Conservation (phyloP, 2,113 vertebrate species). For the Pseudopodoces humilis region DNA sequence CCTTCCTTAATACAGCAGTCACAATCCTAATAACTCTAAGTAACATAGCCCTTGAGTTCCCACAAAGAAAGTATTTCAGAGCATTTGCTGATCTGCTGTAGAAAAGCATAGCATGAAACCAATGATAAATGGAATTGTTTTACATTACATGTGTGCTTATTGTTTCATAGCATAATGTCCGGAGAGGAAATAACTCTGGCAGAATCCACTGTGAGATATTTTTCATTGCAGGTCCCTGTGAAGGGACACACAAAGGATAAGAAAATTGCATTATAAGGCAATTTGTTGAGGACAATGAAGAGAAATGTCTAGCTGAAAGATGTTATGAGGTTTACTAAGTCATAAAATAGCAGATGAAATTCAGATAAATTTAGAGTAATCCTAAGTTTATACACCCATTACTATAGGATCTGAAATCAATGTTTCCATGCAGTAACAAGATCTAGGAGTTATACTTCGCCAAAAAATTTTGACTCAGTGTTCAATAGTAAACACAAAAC, state of each 20-base stretch:
- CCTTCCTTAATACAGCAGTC: constrained; percentile 9
- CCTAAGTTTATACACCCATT: background rate
- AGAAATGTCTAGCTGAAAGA: background rate
- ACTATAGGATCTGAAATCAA: background rate
- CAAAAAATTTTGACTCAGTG: background rate
- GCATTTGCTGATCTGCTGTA: background rate
- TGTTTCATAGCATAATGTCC: background rate
- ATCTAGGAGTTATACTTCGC: background rate
- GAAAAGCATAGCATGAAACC: background rate
- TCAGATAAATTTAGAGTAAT: background rate
- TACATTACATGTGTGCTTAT: background rate
- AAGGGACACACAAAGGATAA: background rate
- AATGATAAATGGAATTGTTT: background rate
- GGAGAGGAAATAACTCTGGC: background rate
- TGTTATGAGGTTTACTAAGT: background rate
- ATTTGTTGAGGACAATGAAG: background rate
- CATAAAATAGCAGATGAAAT: background rate
- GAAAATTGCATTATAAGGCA: background rate
- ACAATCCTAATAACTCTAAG: background rate
- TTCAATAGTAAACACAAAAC: background rate
- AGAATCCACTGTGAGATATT: background rate
- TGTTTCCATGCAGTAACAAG: background rate
- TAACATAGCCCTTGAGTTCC: background rate
- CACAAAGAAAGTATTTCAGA: constrained; percentile 2
- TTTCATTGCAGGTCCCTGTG: background rate